phyloP scores from a whole-genome alignment of 2,797 vertebrate genomes.

The Halcyon chelicuti region DNA sequence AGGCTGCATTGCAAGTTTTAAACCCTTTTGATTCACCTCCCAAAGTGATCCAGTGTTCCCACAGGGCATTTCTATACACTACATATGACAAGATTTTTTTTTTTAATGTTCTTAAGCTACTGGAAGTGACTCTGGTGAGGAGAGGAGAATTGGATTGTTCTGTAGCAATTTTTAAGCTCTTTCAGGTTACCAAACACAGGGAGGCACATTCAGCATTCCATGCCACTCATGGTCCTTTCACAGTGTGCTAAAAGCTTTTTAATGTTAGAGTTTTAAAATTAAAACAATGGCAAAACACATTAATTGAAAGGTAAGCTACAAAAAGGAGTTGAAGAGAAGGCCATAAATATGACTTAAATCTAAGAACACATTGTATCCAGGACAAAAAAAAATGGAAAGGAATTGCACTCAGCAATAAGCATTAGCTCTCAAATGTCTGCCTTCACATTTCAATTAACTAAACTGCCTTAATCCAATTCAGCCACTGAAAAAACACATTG shows the following conservation, averaged over 20 bases:
- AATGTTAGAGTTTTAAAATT: slow-evolving; percentile 18
- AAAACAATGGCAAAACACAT: slow-evolving; percentile 48
- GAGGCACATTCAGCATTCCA: neutral
- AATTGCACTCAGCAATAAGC: neutral
- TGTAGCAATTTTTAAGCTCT: neutral
- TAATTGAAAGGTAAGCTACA: slow-evolving; percentile 41
- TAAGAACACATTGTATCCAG: neutral
- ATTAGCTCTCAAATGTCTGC: slow-evolving; percentile 15
- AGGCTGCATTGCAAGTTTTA: neutral
- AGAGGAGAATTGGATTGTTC: neutral
- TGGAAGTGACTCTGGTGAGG: neutral
- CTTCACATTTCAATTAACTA: slow-evolving; percentile 20
- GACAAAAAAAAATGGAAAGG: neutral
- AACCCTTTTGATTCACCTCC: neutral
- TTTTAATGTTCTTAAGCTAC: neutral
- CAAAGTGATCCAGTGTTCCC: neutral
- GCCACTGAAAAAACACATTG: neutral
- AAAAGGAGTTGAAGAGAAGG: slow-evolving; percentile 7
- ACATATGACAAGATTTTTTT: neutral
- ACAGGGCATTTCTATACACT: neutral
- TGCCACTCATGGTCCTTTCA: neutral
- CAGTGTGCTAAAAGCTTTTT: neutral
- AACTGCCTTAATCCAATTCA: neutral
- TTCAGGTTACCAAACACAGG: neutral
- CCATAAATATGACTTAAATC: neutral